Evolutionary conservation across 2,113 vertebrate genomes (phyloP).

Genomic region (Eublepharis macularius): DNA sequence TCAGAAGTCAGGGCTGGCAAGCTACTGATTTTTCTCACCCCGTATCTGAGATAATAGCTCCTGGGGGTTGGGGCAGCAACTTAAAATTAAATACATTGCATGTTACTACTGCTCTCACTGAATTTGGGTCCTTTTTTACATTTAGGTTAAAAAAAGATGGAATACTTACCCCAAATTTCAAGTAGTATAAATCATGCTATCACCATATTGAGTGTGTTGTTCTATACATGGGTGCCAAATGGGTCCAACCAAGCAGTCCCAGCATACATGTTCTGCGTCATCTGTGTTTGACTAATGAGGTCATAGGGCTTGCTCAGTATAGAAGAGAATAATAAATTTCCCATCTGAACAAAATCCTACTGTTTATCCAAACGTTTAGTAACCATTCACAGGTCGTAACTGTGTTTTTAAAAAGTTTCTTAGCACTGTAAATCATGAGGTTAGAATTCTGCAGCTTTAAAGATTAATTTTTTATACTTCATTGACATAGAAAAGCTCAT

Average conservation of each 20-base stretch:
- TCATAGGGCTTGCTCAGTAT: neutral
- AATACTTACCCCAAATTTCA: neutral
- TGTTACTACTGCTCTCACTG: no score
- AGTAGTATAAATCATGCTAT: neutral
- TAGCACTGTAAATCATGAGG: neutral
- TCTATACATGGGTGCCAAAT: neutral
- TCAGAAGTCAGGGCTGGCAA: neutral
- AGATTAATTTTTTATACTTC: neutral
- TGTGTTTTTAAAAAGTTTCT: neutral
- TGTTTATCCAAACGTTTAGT: neutral
- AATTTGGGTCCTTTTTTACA: no score
- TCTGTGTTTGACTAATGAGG: neutral
- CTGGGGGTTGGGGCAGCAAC: no score
- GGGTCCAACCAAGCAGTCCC: neutral
- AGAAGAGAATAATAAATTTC: neutral
- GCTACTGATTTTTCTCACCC: no score
- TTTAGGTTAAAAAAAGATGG: no score
- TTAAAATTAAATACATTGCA: no score
- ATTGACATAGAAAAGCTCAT: neutral
- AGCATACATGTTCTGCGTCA: neutral
- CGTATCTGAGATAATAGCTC: no score
- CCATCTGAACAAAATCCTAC: neutral
- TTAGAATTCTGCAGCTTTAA: neutral
- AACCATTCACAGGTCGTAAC: neutral
- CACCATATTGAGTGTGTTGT: neutral